phyloP scores from a whole-genome alignment of 2,888 invertebrate genomes.

The Syritta pipiens region DNA sequence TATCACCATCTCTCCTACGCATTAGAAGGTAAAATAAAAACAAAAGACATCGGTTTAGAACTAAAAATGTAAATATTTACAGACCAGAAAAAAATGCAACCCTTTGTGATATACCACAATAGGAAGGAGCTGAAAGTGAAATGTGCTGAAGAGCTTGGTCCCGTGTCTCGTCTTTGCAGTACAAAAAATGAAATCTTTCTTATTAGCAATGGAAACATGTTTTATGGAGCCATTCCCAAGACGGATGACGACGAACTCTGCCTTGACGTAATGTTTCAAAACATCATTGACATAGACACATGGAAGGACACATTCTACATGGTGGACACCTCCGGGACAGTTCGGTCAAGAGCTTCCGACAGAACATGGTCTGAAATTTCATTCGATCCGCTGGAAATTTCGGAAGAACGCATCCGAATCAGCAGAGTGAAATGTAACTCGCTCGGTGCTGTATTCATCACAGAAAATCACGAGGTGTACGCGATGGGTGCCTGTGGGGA shows the following conservation, averaged over 20 bases:
- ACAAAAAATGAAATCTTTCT: slow-evolving; percentile 26
- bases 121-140: slow-evolving; percentile 32
- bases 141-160: slow-evolving; percentile 18
- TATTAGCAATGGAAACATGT: slow-evolving; percentile 42
- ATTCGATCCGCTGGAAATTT: slow-evolving; percentile 76
- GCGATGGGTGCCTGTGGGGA: slow-evolving; percentile 77
- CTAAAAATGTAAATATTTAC: no score
- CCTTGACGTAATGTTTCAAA: slow-evolving; percentile 42
- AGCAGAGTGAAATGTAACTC: slow-evolving; percentile 76
- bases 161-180: slow-evolving; percentile 45
- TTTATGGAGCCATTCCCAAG: slow-evolving; percentile 12
- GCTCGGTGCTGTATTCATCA: slow-evolving; percentile 77
- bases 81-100: slow-evolving; percentile 49
- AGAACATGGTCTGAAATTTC: slow-evolving; percentile 74
- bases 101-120: slow-evolving; percentile 46
- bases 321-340: slow-evolving; percentile 37
- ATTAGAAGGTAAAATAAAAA: slow-evolving; percentile 40
- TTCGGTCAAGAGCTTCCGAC: slow-evolving; percentile 32
- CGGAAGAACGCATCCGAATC: slow-evolving; percentile 75
- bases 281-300: slow-evolving; percentile 54
- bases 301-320: slow-evolving; percentile 44
- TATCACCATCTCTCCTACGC: slow-evolving; percentile 10
- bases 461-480: slow-evolving; percentile 74
- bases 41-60: slow-evolving; percentile 2
- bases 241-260: slow-evolving; percentile 9